Evolutionary conservation across 1,140 invertebrate genomes (phyloP).

Genomic region (Gyrodactylus salaris): DNA sequence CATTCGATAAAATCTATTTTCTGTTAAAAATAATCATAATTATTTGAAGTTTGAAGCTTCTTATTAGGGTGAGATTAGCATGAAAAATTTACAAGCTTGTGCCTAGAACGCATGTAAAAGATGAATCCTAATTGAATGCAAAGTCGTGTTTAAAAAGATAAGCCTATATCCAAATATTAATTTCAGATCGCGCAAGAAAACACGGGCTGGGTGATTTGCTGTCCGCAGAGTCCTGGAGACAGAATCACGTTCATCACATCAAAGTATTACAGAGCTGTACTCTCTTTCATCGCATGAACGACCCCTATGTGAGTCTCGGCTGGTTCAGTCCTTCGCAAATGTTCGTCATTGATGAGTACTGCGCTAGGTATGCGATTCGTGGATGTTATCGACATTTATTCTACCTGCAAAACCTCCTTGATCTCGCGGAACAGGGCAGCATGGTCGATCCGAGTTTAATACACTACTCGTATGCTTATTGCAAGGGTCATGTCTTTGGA

Average conservation of each 20-base stretch:
- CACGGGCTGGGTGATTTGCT: slow-evolving; percentile 86
- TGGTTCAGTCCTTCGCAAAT: slow-evolving; percentile 97
- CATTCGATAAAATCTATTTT: too few relatives aligned
- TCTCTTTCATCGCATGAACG: slow-evolving; percentile 65
- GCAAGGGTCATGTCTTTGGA: slow-evolving; percentile 85
- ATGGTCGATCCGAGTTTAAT: slow-evolving; percentile 92
- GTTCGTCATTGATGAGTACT: slow-evolving; percentile 90
- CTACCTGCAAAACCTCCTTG: slow-evolving; percentile 71
- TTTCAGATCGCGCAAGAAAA: slow-evolving; percentile 1
- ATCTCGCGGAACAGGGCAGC: slow-evolving; percentile 53
- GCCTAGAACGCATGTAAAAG: too few relatives aligned
- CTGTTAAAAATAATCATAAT: too few relatives aligned
- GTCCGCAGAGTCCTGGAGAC: slow-evolving; percentile 77
- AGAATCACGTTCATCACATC: slow-evolving; percentile 66
- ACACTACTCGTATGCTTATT: slow-evolving; percentile 93
- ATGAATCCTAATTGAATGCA: too few relatives aligned
- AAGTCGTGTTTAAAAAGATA: too few relatives aligned
- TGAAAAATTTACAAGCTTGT: too few relatives aligned
- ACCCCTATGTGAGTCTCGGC: slow-evolving; percentile 82
- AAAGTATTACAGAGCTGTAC: slow-evolving; percentile 57
- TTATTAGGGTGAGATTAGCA: too few relatives aligned
- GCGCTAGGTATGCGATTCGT: slow-evolving; percentile 71
- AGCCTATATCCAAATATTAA: too few relatives aligned
- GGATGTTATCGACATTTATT: slow-evolving; percentile 78
- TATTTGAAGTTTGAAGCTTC: too few relatives aligned